Evolutionary conservation across 2,888 invertebrate species (phyloP).

Genomic region (Pelosia muscerda): DNA sequence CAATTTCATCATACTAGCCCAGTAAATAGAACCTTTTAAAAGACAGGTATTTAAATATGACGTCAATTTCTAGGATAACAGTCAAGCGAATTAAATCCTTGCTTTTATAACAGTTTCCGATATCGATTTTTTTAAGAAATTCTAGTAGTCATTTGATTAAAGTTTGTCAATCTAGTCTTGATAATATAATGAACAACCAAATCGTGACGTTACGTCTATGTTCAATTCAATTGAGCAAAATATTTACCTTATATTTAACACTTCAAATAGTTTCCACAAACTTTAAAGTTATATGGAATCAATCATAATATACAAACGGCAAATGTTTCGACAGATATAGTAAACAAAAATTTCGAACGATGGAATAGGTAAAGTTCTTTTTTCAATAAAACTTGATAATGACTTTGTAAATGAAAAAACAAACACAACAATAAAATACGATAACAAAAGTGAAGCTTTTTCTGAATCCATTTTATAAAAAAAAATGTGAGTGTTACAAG

Average conservation of each 20-base stretch:
- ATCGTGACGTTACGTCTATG: neutral
- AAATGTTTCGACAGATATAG: neutral
- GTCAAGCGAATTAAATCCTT: too few species aligned
- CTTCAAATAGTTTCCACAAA: slow-evolving; percentile 2
- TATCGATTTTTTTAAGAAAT: too few species aligned
- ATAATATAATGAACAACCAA: slow-evolving; percentile 2
- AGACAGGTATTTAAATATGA: slow-evolving; percentile 12
- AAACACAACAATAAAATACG: neutral
- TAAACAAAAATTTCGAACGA: neutral
- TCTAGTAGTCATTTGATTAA: neutral
- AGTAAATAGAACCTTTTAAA: slow-evolving; percentile 36
- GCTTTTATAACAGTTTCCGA: too few species aligned
- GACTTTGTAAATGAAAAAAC: neutral
- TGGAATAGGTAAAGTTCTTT: neutral
- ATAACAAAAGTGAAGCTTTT: neutral
- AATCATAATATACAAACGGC: neutral
- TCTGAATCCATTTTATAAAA: too few species aligned
- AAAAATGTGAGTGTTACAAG: neutral
- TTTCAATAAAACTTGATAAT: neutral
- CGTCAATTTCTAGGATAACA: neutral
- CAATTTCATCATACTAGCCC: slow-evolving; percentile 55
- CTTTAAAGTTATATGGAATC: neutral
- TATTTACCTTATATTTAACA: slow-evolving; percentile 17
- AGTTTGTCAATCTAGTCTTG: neutral
- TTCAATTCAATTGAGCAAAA: slow-evolving; percentile 5